A percentile compares a stretch with the other conserved stretches of the same genome.
Conservation (phyloP, 2,113 vertebrate genomes). For the Noctilio leporinus region DNA sequence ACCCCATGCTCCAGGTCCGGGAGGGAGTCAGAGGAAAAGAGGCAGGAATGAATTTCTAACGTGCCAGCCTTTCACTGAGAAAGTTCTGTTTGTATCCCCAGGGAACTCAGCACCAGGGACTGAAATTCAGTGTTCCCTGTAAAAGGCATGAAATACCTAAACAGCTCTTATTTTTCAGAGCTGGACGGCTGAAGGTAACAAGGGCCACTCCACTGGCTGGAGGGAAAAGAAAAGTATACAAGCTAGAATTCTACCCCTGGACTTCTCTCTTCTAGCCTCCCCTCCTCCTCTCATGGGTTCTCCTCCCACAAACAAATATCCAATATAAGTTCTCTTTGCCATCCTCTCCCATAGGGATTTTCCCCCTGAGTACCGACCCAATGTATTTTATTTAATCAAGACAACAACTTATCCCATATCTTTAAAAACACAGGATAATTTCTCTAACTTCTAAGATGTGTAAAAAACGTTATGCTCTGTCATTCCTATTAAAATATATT, state of each 20-base stretch:
- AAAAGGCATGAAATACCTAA: conserved; percentile 48
- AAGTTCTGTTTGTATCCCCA: conserved; percentile 41
- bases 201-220: not conserved
- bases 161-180: conserved; percentile 29
- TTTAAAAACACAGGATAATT: not conserved
- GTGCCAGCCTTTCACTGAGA: conserved; percentile 48
- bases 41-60: conserved; percentile 35
- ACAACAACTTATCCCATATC: not conserved
- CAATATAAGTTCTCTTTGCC: not conserved
- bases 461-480: not conserved
- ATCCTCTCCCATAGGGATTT: not conserved
- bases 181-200: conserved; percentile 20
- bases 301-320: not conserved
- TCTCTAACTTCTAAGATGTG: not conserved
- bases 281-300: not conserved
- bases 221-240: not conserved
- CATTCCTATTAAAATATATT: not conserved
- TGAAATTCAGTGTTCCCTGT: conserved; percentile 48
- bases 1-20: not conserved
- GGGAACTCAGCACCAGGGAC: conserved; percentile 38
- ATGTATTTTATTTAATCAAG: not conserved
- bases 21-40: conserved; percentile 23
- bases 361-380: not conserved
- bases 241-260: not conserved
- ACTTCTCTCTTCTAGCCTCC: not conserved